Evolutionary conservation across 2,797 vertebrate genomes (phyloP).

Genomic region (Danio aesculapii): DNA sequence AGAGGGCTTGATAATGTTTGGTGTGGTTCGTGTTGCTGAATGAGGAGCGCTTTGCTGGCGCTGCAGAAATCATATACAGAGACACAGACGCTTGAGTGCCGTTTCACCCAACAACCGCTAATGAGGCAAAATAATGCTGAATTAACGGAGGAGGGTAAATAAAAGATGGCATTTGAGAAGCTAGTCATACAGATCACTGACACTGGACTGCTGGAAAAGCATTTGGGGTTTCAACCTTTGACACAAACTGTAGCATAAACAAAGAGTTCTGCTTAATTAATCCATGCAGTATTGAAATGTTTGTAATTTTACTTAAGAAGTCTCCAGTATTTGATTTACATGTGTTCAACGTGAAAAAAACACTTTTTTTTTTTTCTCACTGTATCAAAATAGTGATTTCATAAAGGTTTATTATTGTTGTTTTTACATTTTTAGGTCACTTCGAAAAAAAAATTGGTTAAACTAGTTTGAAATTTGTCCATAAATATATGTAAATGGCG

Average conservation of each 20-base stretch:
- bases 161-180: constrained; percentile 26
- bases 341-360: too few relatives aligned
- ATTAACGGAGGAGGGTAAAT: constrained; percentile 35
- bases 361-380: too few relatives aligned
- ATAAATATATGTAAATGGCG: too few relatives aligned
- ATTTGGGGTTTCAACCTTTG: neutral
- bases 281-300: neutral
- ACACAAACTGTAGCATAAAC: neutral
- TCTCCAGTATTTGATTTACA: too few relatives aligned
- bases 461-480: too few relatives aligned
- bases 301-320: too few relatives aligned
- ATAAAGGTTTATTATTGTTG: too few relatives aligned
- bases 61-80: constrained; percentile 34
- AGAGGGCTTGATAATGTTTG: constrained; percentile 50
- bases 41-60: constrained; percentile 35
- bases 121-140: constrained; percentile 56
- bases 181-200: constrained; percentile 5
- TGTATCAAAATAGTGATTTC: too few relatives aligned
- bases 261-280: neutral
- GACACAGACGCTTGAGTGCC: constrained; percentile 13
- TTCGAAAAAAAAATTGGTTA: too few relatives aligned
- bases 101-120: constrained; percentile 23
- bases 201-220: neutral
- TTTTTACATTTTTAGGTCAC: too few relatives aligned
- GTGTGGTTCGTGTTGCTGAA: constrained; percentile 23